Conservation (phyloP, 2,888 invertebrate species). For the Euclidia mi region DNA sequence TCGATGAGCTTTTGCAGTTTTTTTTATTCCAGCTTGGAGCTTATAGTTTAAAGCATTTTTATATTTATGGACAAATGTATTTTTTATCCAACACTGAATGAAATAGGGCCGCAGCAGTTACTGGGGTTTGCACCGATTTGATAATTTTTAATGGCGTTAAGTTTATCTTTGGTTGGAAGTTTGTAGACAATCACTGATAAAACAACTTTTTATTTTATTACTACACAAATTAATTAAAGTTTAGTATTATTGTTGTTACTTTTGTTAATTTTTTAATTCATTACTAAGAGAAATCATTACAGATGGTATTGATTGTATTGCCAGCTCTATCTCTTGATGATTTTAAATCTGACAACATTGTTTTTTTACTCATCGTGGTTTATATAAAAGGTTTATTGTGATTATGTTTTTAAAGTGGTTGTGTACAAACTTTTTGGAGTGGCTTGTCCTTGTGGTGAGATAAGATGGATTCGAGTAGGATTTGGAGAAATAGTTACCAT, state of each 20-base stretch:
- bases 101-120: conserved; percentile 40
- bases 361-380: background rate
- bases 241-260: background rate
- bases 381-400: no score
- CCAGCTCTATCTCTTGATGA: conserved; percentile 54
- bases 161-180: conserved; percentile 27
- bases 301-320: conserved; percentile 51
- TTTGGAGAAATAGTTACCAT: conserved; percentile 69
- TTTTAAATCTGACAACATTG: conserved; percentile 33
- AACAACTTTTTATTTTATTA: background rate
- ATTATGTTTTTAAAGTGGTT: conserved; percentile 6
- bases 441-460: conserved; percentile 23
- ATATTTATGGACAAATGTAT: conserved; percentile 23
- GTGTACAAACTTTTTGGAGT: conserved; percentile 32
- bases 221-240: background rate
- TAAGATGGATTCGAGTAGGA: conserved; percentile 33
- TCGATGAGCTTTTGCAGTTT: conserved; percentile 44
- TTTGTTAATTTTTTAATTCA: conserved; percentile 17
- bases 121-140: conserved; percentile 28
- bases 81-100: conserved; percentile 42
- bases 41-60: conserved; percentile 39
- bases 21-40: conserved; percentile 46
- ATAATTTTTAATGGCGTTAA: conserved; percentile 32
- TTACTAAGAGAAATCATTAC: conserved; percentile 47
- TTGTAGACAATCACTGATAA: conserved; percentile 19